Evolutionary conservation across 2,888 invertebrate species (phyloP), one percentile per base, ranked within the genome.

Genomic region (Anaspis maculata): DNA sequence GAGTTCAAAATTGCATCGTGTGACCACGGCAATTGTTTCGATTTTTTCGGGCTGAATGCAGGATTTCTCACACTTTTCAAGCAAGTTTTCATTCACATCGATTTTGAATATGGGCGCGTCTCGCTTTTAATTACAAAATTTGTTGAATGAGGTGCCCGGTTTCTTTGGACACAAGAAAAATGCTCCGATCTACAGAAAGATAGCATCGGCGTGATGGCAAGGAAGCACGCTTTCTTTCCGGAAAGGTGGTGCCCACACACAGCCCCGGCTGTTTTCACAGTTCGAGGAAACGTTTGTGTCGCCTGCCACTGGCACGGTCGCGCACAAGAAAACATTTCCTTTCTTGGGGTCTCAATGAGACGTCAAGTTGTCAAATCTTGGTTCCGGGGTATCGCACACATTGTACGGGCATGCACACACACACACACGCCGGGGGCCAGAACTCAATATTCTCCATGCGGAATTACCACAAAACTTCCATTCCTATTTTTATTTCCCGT

Each of bases 291-390:
- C 31, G 21, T 40, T 39, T 40, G 46, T 51, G 48, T 49, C 45
- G 46, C 44, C 51, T 56, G 57, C 51, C 56, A 55, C 47, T 51
- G 48, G 47, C 55, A 54, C 48, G 42, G 46, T 46, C 48, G 48
- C n/a, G n/a, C 34, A 40, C 46, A 49, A 50, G 52, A 51, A 56
- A 54, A 54, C 53, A 52, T 57, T 56, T 54, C 49, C 52, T 53
- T 52, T 52, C 45, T 52, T 43, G 49, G 43, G 51, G 51, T 56
- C 54, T 54, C 53, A 55, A 52, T 56, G 50, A 50, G 47, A 54
- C 51, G 52, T 54, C 54, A 54, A 54, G 53, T 53, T 54, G 53
- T 56, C 54, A 54, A 54, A 52, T 52, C 44, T 48, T 48, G 37
- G 48, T 40, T 30, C 25, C 32, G 42, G 25, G 34, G 40, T 48